Evolutionary conservation across 1,140 invertebrate species (phyloP).

Genomic region (Doryteuthis pealeii): DNA sequence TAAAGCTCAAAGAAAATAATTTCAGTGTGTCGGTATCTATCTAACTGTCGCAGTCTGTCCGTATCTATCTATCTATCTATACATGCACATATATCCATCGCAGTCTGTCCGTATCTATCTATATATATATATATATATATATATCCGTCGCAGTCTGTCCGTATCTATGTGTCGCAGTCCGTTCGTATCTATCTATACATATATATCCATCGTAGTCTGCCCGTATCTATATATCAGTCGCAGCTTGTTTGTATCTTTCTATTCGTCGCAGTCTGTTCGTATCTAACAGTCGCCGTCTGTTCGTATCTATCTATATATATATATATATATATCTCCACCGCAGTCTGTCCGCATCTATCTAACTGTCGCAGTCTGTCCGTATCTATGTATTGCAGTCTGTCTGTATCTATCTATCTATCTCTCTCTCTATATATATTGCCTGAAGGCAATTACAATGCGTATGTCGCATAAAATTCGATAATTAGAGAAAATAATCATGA

Average conservation of each 20-base stretch:
- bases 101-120: not conserved
- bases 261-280: not conserved
- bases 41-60: no score
- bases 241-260: not conserved
- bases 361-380: not conserved
- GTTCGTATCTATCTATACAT: not conserved
- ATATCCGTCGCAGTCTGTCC: no score
- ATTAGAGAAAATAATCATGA: no score
- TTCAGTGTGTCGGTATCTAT: no score
- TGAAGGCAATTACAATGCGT: no score
- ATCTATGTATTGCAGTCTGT: no score
- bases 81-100: not conserved
- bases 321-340: not conserved
- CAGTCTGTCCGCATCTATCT: not conserved
- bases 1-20: no score
- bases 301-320: not conserved
- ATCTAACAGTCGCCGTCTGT: not conserved
- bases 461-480: no score
- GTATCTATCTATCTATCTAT: not conserved
- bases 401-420: no score
- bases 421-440: no score
- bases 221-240: not conserved
- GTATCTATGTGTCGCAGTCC: not conserved
- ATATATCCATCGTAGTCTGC: not conserved
- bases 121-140: not conserved